Evolutionary conservation across 2,113 vertebrate genomes (phyloP).

Genomic region (Pionites leucogaster): DNA sequence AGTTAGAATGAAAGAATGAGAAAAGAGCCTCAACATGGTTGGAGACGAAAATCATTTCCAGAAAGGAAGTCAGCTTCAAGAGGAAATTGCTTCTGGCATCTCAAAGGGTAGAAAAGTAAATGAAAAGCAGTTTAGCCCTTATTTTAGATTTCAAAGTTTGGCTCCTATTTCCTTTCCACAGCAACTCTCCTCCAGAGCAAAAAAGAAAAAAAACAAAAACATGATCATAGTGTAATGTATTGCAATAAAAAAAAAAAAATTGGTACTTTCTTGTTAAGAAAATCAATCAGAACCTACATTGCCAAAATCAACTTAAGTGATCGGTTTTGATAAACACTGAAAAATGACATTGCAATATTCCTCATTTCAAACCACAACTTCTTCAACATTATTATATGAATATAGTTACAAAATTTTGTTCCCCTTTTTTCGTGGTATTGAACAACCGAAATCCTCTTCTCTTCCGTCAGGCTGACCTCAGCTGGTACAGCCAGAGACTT

Average conservation of each 20-base stretch:
- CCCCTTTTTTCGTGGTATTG: neutral
- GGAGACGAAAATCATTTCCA: constrained; percentile 78
- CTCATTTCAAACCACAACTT: neutral
- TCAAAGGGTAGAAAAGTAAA: constrained; percentile 69
- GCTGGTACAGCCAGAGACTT: neutral
- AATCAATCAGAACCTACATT: neutral
- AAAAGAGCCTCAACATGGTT: constrained; percentile 65
- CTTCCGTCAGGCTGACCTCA: neutral
- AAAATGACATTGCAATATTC: neutral
- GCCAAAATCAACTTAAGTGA: neutral
- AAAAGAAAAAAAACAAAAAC: neutral
- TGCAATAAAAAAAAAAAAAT: neutral
- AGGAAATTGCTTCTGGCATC: constrained; percentile 76
- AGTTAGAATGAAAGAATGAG: constrained; percentile 57
- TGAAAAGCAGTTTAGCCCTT: constrained; percentile 54
- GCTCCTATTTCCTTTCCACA: constrained; percentile 53
- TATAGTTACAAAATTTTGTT: neutral
- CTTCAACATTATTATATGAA: neutral
- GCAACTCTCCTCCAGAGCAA: neutral
- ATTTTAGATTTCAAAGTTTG: constrained; percentile 51
- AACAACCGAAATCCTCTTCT: neutral
- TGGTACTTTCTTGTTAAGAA: neutral
- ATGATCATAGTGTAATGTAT: neutral
- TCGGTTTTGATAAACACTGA: neutral
- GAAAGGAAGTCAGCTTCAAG: constrained; percentile 77